Percentiles rank a stretch among this genome's conserved stretches.
phyloP scores from a whole-genome alignment of 2,113 vertebrate genomes.

The Euleptes europaea region DNA sequence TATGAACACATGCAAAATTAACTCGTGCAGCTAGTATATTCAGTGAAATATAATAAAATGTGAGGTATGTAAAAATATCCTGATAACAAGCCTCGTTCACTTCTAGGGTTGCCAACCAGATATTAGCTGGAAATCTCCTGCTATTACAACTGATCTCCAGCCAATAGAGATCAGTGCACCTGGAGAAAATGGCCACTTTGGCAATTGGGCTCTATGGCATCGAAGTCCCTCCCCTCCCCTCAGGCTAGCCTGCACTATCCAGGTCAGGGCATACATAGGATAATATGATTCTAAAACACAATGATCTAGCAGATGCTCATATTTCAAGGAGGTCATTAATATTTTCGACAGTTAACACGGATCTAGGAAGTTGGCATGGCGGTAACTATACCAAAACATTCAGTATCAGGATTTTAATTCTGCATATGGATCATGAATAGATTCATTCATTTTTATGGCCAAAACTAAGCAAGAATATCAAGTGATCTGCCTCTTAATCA shows the following conservation, averaged over 20 bases:
- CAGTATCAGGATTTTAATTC: conserved; percentile 39
- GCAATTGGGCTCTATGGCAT: no score
- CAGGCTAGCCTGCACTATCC: no score
- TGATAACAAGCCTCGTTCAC: not conserved
- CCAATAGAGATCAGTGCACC: no score
- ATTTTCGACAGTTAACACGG: conserved; percentile 30
- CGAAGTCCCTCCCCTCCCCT: no score
- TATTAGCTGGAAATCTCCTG: no score
- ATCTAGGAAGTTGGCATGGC: conserved; percentile 26
- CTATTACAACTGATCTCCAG: no score
- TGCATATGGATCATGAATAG: conserved; percentile 32
- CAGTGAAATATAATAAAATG: not conserved
- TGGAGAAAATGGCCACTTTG: no score
- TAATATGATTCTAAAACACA: not conserved
- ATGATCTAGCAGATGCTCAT: conserved; percentile 14
- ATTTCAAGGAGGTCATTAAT: conserved; percentile 23
- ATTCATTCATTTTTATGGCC: conserved; percentile 1
- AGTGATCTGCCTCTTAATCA: conserved; percentile 48
- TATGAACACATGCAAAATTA: not conserved
- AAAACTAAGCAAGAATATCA: conserved; percentile 47
- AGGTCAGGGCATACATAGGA: not conserved
- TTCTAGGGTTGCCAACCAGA: not conserved
- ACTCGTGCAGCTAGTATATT: not conserved
- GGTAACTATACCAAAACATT: conserved; percentile 21
- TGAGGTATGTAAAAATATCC: not conserved